phyloP scores from a whole-genome alignment of 2,113 vertebrate species.

The Mohoua ochrocephala region DNA sequence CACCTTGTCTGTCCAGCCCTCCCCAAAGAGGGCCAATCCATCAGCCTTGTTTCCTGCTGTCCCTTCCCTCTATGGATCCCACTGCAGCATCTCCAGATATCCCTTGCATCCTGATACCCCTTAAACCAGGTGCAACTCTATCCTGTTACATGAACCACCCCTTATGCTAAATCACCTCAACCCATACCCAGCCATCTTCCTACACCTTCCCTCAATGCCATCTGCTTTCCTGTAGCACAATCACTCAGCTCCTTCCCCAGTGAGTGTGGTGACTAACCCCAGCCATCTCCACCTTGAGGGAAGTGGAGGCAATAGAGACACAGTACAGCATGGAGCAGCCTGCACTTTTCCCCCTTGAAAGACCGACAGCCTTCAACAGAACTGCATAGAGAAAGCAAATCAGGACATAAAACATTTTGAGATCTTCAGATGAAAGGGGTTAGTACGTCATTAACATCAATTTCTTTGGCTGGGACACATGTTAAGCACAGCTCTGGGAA shows the following conservation, averaged over 20 bases:
- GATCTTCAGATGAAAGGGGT: neutral
- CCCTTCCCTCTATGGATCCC: neutral
- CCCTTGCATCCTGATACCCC: neutral
- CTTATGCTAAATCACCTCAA: neutral
- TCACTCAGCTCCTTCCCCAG: neutral
- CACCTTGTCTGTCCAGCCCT: neutral
- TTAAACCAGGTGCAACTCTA: neutral
- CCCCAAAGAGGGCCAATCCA: neutral
- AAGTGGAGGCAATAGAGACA: neutral
- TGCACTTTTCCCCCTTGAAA: neutral
- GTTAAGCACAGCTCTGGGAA: neutral
- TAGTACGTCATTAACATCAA: neutral
- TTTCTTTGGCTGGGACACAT: neutral
- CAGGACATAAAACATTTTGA: neutral
- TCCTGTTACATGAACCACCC: accelerated
- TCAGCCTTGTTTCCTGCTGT: neutral
- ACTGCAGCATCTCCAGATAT: neutral
- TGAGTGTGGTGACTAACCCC: neutral
- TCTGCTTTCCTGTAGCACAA: neutral
- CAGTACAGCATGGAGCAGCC: neutral
- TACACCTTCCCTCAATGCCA: neutral
- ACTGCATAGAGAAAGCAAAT: neutral
- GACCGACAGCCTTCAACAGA: neutral
- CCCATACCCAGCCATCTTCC: neutral
- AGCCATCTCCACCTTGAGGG: neutral